These are phyloP conservation scores for Diogma glabrata DNA, from an alignment of 2,888 invertebrate genomes.

Conservation along the genomic window DNA sequence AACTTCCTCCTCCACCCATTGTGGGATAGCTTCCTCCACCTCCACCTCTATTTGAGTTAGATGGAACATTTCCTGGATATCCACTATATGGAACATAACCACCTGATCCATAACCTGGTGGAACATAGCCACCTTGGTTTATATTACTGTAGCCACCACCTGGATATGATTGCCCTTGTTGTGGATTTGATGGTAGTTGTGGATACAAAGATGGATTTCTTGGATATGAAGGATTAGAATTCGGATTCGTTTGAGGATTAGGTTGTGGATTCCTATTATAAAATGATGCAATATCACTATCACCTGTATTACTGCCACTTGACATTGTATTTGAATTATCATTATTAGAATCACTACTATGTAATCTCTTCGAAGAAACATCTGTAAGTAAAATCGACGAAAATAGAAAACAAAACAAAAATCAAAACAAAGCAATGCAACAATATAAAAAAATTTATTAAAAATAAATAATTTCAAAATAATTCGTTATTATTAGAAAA, in stretches of 20 bases:
- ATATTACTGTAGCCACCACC: slow-evolving; percentile 24
- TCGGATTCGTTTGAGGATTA: background rate
- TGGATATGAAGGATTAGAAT: slow-evolving; percentile 4
- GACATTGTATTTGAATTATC: too few relatives aligned
- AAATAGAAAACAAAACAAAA: too few relatives aligned
- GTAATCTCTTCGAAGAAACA: too few relatives aligned
- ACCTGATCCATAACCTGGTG: slow-evolving; percentile 20
- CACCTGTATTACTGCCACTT: too few relatives aligned
- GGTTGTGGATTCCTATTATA: background rate
- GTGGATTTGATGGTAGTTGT: slow-evolving; percentile 18
- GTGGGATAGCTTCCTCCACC: slow-evolving; percentile 11
- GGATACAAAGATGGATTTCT: slow-evolving; percentile 14
- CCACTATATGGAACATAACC: slow-evolving; percentile 25
- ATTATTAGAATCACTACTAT: too few relatives aligned
- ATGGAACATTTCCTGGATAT: background rate
- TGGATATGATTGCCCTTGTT: slow-evolving; percentile 25
- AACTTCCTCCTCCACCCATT: slow-evolving; percentile 15
- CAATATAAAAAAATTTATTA: too few relatives aligned
- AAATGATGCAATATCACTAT: slow-evolving; percentile 5
- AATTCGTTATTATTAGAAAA: too few relatives aligned
- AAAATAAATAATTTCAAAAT: too few relatives aligned
- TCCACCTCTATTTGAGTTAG: slow-evolving; percentile 20
- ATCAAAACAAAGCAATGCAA: too few relatives aligned
- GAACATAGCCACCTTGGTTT: slow-evolving; percentile 27
- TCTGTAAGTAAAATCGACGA: too few relatives aligned